Percentiles rank a stretch among this genome's conserved stretches.
Evolutionary conservation across 2,113 vertebrate genomes (phyloP).

Genomic region (Eublepharis macularius): DNA sequence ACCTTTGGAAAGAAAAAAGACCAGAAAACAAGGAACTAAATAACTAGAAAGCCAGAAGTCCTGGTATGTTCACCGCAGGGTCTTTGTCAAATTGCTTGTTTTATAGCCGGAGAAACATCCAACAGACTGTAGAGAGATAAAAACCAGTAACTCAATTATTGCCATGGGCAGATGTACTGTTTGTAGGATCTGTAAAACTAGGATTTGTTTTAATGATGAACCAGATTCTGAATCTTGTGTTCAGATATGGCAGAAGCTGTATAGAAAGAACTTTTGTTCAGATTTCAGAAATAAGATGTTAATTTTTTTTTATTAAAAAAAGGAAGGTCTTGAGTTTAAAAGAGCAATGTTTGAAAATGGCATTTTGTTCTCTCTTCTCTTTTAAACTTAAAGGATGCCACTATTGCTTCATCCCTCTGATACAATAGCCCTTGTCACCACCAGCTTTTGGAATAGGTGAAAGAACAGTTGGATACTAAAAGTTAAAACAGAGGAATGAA

Average conservation of each 20-base stretch:
- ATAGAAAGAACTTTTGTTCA: conserved; percentile 50
- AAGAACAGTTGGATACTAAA: not conserved
- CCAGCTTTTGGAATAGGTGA: not conserved
- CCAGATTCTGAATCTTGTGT: conserved; percentile 47
- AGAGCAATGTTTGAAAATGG: conserved; percentile 35
- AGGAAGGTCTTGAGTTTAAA: conserved; percentile 32
- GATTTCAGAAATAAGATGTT: conserved; percentile 56
- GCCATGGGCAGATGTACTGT: conserved; percentile 61
- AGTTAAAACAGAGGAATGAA: not conserved
- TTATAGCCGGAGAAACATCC: conserved; percentile 65
- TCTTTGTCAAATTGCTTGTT: conserved; percentile 68
- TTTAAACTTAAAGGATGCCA: conserved; percentile 40
- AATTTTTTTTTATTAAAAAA: conserved; percentile 61
- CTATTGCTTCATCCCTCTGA: conserved; percentile 19
- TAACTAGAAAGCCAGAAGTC: conserved; percentile 62
- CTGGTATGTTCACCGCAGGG: conserved; percentile 49
- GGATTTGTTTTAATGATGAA: conserved; percentile 67
- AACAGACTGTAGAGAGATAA: conserved; percentile 62
- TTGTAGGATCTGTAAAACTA: conserved; percentile 56
- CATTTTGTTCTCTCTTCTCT: conserved; percentile 43
- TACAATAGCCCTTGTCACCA: conserved; percentile 17
- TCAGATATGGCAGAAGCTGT: conserved; percentile 54
- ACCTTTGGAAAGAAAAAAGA: conserved; percentile 46
- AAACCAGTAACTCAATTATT: conserved; percentile 65
- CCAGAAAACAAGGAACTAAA: conserved; percentile 58